Evolutionary conservation across 2,113 vertebrate genomes (phyloP).

Genomic region (Campylomormyrus numenius): DNA sequence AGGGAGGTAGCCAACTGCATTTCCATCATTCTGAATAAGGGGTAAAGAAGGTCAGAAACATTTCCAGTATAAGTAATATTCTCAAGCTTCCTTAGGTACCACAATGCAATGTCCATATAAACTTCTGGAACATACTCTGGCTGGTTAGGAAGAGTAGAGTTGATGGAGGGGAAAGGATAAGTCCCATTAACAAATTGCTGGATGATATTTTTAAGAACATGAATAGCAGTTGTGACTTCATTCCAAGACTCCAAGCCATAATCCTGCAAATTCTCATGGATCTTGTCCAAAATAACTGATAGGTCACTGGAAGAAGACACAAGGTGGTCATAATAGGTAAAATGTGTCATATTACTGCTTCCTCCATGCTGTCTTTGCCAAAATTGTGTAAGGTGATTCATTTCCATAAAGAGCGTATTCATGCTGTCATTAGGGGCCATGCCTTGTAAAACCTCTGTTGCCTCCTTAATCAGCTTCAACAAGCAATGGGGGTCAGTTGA

Average conservation of each 20-base stretch:
- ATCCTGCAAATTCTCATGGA: conserved; percentile 46
- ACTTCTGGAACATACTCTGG: conserved; percentile 28
- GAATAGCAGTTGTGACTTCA: conserved; percentile 46
- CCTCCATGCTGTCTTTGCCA: conserved; percentile 28
- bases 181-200: conserved; percentile 29
- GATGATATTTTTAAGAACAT: conserved; percentile 49
- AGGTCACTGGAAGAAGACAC: conserved; percentile 28
- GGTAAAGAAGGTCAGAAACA: conserved; percentile 35
- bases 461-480: conserved; percentile 34
- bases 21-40: conserved; percentile 43
- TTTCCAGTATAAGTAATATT: conserved; percentile 45
- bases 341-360: conserved; percentile 19
- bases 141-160: conserved; percentile 35
- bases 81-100: conserved; percentile 56
- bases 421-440: conserved; percentile 34
- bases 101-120: conserved; percentile 44
- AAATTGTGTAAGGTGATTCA: conserved; percentile 38
- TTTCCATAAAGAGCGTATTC: conserved; percentile 25
- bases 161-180: conserved; percentile 32
- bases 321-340: conserved; percentile 27
- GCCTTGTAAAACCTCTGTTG: conserved; percentile 37
- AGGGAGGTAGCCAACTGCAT: conserved; percentile 43
- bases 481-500: conserved; percentile 36
- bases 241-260: conserved; percentile 40
- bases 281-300: conserved; percentile 35